Evolutionary conservation across 2,888 invertebrate genomes (phyloP).

Genomic region (Sepioteuthis lessoniana): DNA sequence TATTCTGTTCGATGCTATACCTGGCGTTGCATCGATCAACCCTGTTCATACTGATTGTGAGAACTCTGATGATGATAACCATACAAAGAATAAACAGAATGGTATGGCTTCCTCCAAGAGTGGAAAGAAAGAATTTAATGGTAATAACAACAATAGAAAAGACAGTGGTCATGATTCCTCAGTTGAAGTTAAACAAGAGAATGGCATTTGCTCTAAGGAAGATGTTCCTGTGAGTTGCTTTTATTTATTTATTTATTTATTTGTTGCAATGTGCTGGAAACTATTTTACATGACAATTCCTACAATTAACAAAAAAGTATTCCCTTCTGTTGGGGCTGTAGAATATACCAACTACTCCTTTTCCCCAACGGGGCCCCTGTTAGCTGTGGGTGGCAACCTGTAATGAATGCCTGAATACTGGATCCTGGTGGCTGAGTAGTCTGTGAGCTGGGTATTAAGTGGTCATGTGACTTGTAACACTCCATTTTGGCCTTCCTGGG

Average conservation of each 20-base stretch:
- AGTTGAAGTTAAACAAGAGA: not conserved
- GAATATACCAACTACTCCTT: too few species aligned
- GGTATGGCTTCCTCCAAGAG: not conserved
- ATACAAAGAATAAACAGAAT: not conserved
- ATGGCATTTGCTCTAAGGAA: not conserved
- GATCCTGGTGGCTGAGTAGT: too few species aligned
- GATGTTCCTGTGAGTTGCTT: not conserved
- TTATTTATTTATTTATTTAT: not conserved
- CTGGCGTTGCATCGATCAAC: not conserved
- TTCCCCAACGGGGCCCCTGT: too few species aligned
- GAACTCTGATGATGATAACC: not conserved
- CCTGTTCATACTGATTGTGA: not conserved
- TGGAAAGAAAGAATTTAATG: not conserved
- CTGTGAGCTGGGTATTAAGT: too few species aligned
- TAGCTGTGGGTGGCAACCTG: too few species aligned
- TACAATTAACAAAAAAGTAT: too few species aligned
- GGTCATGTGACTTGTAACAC: too few species aligned
- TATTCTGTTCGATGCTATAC: conserved; percentile 49
- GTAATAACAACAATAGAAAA: not conserved
- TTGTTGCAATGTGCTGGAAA: too few species aligned
- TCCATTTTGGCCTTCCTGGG: too few species aligned
- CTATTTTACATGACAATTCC: too few species aligned
- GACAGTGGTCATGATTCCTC: not conserved
- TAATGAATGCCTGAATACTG: too few species aligned
- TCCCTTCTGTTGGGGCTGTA: too few species aligned